Base-by-base conservation (phyloP, 2,888 invertebrate genomes). In the Folsomia candida region DNA sequence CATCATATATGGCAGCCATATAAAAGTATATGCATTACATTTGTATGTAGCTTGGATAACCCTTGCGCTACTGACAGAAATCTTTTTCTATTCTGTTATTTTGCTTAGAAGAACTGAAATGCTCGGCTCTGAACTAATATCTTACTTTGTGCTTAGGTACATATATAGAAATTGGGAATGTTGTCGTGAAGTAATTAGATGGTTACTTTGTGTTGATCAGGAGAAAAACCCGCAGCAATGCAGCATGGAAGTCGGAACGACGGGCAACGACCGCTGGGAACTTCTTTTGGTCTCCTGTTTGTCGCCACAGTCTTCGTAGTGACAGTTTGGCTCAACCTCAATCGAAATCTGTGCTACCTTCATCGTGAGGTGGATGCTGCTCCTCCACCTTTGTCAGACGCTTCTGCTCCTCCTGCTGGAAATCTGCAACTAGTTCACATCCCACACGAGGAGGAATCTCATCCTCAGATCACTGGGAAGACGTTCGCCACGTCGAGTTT, bases 171-270 rank as follows among this genome's bases (percentile, higher is more conserved):
- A 37, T 9, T 37, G 37, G 4, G 37, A 37, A 37, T 37, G 37
- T 37, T 14, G 14, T 14, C n/a, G n/a, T n/a, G n/a, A 37, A 37
- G 6, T 37, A 37, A 37, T 37, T 37, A 14, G 37, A 9, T 37
- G 37, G 14, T 37, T 9, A 9, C 37, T 71, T 75, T 71, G 72
- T 73, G 71, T 76, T 74, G 68, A 74, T 76, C 74, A 81, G 81
- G 81, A 70, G 81, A 81, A 69, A 80, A 79, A 70, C 81, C 80
- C 59, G 81, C 80, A 57, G 81, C 81, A 51, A 80, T 81, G 79
- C 80, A 81, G 67, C 80, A 81, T 71, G 80, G 80, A 67, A 79
- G 80, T 71, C 72, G 76, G 58, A 80, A 70, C 70, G 67, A 73
- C 62, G 51, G 69, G 57, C 37, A 37, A 4, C 69, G 72, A 72